A percentile compares a stretch with the other conserved stretches of the same genome.
These are phyloP conservation scores for Malacoraja senta DNA, from an alignment of 2,797 vertebrate genomes.

Conservation along the genomic window DNA sequence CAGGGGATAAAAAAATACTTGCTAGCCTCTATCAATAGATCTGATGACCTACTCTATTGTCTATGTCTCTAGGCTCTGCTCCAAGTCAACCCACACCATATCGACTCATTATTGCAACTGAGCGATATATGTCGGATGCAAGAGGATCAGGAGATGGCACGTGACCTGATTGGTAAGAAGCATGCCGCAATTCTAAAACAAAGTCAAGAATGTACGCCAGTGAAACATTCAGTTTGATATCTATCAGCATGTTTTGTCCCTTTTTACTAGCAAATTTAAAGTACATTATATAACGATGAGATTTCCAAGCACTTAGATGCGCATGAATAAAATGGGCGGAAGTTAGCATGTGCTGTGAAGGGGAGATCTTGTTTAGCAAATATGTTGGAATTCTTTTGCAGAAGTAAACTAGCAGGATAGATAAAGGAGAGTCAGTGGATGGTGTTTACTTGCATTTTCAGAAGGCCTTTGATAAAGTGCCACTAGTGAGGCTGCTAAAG, in stretches of 20 bases:
- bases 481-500: too few relatives aligned
- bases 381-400: too few relatives aligned
- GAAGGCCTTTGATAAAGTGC: too few relatives aligned
- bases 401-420: too few relatives aligned
- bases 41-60: neutral
- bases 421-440: too few relatives aligned
- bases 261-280: neutral
- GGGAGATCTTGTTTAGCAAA: too few relatives aligned
- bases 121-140: constrained; percentile 91
- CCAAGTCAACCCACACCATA: constrained; percentile 85
- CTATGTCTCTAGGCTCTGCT: constrained; percentile 67
- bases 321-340: too few relatives aligned
- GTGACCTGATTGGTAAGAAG: constrained; percentile 78
- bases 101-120: constrained; percentile 89
- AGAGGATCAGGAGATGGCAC: constrained; percentile 94
- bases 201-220: neutral
- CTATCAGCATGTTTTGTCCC: neutral
- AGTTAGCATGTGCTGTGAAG: too few relatives aligned
- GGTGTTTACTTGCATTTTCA: too few relatives aligned
- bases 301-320: too few relatives aligned
- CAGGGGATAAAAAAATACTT: neutral
- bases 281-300: too few relatives aligned
- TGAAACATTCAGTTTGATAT: neutral
- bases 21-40: neutral
- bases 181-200: constrained; percentile 20